A percentile compares a stretch with the other conserved stretches of the same genome.
phyloP scores from a whole-genome alignment of 2,888 invertebrate genomes.

The Seira sanloemensis region DNA sequence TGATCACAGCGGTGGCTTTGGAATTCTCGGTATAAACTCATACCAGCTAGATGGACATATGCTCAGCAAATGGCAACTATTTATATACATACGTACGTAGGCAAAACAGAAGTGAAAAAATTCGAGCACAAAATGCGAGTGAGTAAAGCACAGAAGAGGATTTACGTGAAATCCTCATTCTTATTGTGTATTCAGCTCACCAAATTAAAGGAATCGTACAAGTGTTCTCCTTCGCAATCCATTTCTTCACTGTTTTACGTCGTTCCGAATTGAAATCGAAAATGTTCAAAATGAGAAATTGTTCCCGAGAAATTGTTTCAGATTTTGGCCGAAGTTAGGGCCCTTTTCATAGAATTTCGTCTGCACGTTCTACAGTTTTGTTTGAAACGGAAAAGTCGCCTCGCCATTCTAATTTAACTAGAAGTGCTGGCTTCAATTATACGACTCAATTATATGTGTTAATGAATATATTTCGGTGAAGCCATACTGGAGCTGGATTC shows the following conservation, averaged over 20 bases:
- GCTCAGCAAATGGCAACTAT: neutral
- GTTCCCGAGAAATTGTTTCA: no score
- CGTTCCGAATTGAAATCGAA: no score
- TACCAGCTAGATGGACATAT: neutral
- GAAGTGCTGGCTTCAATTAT: no score
- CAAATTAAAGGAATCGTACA: slow-evolving; percentile 43
- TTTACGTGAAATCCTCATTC: slow-evolving; percentile 40
- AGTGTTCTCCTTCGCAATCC: slow-evolving; percentile 30
- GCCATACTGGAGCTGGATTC: no score
- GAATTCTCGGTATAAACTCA: neutral
- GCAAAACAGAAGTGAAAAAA: neutral
- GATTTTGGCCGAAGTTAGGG: no score
- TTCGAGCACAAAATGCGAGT: neutral
- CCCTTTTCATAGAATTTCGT: no score
- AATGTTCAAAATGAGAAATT: no score
- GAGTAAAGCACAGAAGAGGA: slow-evolving; percentile 28
- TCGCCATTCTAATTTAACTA: no score
- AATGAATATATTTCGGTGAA: no score
- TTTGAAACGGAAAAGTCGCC: no score
- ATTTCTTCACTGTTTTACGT: neutral
- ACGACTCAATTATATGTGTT: no score
- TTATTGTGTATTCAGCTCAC: slow-evolving; percentile 48
- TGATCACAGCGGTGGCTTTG: neutral
- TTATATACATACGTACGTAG: neutral
- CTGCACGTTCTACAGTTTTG: no score